Conservation (phyloP, 2,113 vertebrate genomes). For the Coptodon rendalli region DNA sequence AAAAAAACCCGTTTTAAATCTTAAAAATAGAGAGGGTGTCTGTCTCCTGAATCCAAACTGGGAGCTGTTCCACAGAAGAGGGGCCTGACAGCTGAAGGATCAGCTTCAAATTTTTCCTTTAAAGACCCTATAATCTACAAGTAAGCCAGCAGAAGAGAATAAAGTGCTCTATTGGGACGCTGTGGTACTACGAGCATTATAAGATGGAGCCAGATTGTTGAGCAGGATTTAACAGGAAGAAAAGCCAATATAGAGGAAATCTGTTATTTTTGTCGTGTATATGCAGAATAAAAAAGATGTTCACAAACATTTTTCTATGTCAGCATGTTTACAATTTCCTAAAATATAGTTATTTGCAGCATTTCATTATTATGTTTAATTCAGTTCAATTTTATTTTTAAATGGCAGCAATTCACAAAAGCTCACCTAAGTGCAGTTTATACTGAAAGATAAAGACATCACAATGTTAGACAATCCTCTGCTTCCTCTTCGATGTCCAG, state of each 20-base stretch:
- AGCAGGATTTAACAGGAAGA: neutral
- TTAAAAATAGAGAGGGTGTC: neutral
- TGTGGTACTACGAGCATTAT: accelerated
- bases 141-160: neutral
- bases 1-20: neutral
- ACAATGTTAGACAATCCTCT: neutral
- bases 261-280: neutral
- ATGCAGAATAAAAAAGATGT: neutral
- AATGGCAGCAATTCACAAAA: neutral
- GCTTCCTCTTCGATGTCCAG: neutral
- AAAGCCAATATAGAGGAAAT: neutral
- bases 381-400: neutral
- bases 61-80: neutral
- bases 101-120: neutral
- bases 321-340: neutral
- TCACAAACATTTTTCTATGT: neutral
- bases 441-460: neutral
- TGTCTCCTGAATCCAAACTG: neutral
- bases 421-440: neutral
- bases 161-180: neutral
- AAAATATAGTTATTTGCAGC: neutral
- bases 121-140: neutral
- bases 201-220: neutral
- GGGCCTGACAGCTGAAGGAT: neutral
- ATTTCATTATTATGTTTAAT: neutral